Percentiles rank a stretch among this genome's conserved stretches.
These are phyloP conservation scores for Hycleus cichorii DNA, from an alignment of 1,140 invertebrate genomes.

Conservation along the genomic window DNA sequence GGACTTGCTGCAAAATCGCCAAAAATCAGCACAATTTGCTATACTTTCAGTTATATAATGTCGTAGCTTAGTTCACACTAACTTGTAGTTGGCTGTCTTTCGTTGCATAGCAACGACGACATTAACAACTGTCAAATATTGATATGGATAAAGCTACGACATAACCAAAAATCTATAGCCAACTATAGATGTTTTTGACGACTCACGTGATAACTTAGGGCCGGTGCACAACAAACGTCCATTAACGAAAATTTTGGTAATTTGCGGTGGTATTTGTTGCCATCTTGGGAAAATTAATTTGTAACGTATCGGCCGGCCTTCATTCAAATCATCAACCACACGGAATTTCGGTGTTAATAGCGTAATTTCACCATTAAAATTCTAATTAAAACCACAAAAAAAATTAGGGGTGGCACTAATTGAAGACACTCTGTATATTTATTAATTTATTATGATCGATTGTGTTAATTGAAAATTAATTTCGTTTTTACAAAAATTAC, in stretches of 20 bases:
- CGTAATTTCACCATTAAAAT: conserved; percentile 32
- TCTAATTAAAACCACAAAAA: conserved; percentile 22
- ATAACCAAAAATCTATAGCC: not conserved
- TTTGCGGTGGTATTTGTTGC: conserved; percentile 29
- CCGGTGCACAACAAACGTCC: conserved; percentile 33
- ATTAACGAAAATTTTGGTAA: conserved; percentile 36
- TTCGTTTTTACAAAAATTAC: too few species aligned
- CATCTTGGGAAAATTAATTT: conserved; percentile 32
- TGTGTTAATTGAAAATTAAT: too few species aligned
- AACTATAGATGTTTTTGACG: too few species aligned
- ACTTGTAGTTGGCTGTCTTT: too few species aligned
- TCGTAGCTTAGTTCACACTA: too few species aligned
- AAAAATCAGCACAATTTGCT: not conserved
- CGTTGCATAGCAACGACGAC: too few species aligned
- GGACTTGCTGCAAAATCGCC: conserved; percentile 25
- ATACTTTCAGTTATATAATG: too few species aligned
- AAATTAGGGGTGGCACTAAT: not conserved
- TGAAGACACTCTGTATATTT: not conserved
- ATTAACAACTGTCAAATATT: too few species aligned
- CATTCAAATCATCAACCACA: conserved; percentile 28
- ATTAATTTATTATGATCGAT: not conserved
- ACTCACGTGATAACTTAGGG: conserved; percentile 29
- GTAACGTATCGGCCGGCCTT: conserved; percentile 30
- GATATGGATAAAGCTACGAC: not conserved
- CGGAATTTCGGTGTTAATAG: conserved; percentile 22